These are phyloP conservation scores for Drosophila aldrichi DNA, from an alignment of 2,888 invertebrate genomes.

Conservation along the genomic window DNA sequence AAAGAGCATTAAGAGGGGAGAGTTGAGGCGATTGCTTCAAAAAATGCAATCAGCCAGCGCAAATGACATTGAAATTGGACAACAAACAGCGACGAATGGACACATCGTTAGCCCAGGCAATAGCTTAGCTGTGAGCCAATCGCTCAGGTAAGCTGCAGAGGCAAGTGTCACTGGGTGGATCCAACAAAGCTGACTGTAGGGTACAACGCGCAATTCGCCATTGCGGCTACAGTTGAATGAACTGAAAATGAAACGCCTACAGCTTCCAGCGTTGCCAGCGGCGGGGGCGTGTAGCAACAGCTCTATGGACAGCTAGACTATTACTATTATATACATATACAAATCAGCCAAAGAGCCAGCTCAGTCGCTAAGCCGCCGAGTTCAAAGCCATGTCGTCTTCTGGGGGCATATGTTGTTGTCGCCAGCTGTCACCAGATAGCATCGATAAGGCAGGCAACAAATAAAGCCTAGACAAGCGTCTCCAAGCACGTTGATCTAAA, in stretches of 20 bases:
- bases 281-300: slow-evolving; percentile 2
- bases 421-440: slow-evolving; percentile 67
- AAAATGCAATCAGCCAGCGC: slow-evolving; percentile 53
- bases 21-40: slow-evolving; percentile 3
- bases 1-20: slow-evolving; percentile 26
- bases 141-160: slow-evolving; percentile 16
- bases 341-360: slow-evolving; percentile 27
- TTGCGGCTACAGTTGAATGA: slow-evolving; percentile 59
- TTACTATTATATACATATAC: slow-evolving; percentile 7
- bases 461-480: slow-evolving; percentile 25
- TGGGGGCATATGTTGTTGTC: slow-evolving; percentile 17
- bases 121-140: slow-evolving; percentile 35
- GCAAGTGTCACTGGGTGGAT: slow-evolving; percentile 38
- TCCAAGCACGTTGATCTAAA: slow-evolving; percentile 55
- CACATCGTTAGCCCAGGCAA: slow-evolving; percentile 49
- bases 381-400: slow-evolving; percentile 67
- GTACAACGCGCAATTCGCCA: slow-evolving; percentile 21
- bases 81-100: slow-evolving; percentile 36
- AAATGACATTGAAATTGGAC: slow-evolving; percentile 71
- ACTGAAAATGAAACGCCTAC: slow-evolving; percentile 67
- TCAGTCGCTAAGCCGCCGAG: slow-evolving; percentile 53
- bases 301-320: neutral
- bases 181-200: slow-evolving; percentile 37
- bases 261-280: slow-evolving; percentile 7
- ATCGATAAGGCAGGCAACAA: slow-evolving; percentile 61